A percentile compares a stretch with the other conserved stretches of the same genome.
Evolutionary conservation across 2,888 invertebrate genomes (phyloP).

Genomic region (Cordilura impudica): DNA sequence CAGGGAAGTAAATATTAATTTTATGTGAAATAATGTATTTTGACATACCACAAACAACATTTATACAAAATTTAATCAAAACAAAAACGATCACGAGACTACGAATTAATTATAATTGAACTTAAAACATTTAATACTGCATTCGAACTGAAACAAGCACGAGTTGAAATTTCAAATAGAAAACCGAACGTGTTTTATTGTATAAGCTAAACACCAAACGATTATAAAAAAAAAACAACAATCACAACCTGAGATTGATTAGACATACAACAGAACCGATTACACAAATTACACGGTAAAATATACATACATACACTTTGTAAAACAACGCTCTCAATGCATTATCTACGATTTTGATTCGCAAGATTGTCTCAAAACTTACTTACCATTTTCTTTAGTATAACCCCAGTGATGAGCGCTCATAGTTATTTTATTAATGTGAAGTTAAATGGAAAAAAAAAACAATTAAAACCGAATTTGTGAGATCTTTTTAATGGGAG

Average conservation of each 20-base stretch:
- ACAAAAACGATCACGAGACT: constrained; percentile 50
- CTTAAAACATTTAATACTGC: constrained; percentile 1
- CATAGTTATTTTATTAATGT: constrained; percentile 25
- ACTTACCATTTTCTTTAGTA: constrained; percentile 73
- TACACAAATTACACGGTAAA: background rate
- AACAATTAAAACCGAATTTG: constrained; percentile 4
- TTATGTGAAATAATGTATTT: no score
- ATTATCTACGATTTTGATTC: background rate
- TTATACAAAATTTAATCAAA: no score
- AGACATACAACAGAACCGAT: background rate
- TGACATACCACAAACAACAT: background rate
- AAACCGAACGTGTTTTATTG: constrained; percentile 45
- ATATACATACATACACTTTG: background rate
- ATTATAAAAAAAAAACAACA: constrained; percentile 14
- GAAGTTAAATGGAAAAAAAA: background rate
- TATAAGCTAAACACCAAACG: no score
- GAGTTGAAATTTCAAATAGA: constrained; percentile 30
- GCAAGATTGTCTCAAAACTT: background rate
- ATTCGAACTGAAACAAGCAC: constrained; percentile 13
- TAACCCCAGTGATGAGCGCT: constrained; percentile 70
- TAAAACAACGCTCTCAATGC: background rate
- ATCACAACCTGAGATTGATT: constrained; percentile 43
- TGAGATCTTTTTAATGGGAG: background rate
- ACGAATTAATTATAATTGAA: constrained; percentile 28
- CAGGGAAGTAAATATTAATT: constrained; percentile 54